Evolutionary conservation across 2,888 invertebrate species (phyloP).

Genomic region (Cryptops parisi): DNA sequence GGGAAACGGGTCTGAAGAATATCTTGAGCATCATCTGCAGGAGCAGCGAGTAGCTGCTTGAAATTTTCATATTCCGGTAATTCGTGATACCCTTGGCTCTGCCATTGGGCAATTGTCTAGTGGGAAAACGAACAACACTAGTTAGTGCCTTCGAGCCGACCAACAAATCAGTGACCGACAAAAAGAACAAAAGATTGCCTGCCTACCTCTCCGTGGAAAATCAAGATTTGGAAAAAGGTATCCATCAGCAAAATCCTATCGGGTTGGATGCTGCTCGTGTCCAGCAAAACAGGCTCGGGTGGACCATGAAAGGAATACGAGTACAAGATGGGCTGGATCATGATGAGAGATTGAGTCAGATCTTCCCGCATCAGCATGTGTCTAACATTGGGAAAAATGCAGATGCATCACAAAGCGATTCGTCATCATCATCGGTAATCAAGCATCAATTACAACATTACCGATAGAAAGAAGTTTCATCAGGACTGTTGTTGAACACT

Average conservation of each 20-base stretch:
- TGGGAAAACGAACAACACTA: slow-evolving; percentile 18
- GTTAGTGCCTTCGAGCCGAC: no score
- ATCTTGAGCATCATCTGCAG: slow-evolving; percentile 93
- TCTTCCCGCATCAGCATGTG: slow-evolving; percentile 97
- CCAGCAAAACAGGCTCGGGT: slow-evolving; percentile 91
- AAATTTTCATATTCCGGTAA: slow-evolving; percentile 97
- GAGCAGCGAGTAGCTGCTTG: slow-evolving; percentile 86
- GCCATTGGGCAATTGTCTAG: slow-evolving; percentile 95
- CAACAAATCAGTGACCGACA: no score
- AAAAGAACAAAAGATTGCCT: no score
- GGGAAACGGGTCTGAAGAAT: slow-evolving; percentile 93
- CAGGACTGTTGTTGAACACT: slow-evolving; percentile 99
- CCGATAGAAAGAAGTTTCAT: slow-evolving; percentile 98
- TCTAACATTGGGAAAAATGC: slow-evolving; percentile 35
- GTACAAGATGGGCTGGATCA: slow-evolving; percentile 98
- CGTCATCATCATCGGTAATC: no score
- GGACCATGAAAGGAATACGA: slow-evolving; percentile 97
- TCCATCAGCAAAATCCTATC: slow-evolving; percentile 98
- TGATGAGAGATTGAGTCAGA: slow-evolving; percentile 90
- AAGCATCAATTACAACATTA: slow-evolving; percentile 27
- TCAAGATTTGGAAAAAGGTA: slow-evolving; percentile 99
- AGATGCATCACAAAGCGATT: no score
- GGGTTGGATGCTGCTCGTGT: slow-evolving; percentile 93
- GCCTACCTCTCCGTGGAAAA: slow-evolving; percentile 91
- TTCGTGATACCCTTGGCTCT: slow-evolving; percentile 87